Base-by-base conservation (phyloP, 1,140 invertebrate species). In the Antheraea mylitta region DNA sequence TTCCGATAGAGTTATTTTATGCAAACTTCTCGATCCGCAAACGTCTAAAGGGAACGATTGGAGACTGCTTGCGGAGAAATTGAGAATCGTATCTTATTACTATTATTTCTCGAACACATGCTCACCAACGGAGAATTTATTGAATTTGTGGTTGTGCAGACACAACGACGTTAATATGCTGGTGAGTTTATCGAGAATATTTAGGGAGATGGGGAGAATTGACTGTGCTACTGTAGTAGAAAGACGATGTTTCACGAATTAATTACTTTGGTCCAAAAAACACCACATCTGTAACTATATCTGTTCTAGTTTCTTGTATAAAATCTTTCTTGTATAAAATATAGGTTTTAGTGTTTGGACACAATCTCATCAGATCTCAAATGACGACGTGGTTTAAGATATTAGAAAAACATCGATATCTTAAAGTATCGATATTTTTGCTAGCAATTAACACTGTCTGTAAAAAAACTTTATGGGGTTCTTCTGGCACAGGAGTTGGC, bases 21-120 rank as follows among this genome's bases (percentile, higher is more conserved):
- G 98, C 85, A 95, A 96, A 74, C 96, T 97, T 80, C 91, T 99
- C 60, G 98, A 99, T 92, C 96, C 97, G 19, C 97, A 98, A 0
- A 97, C 97, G 73, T 93, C 95, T 0, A 95, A 97, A 74, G 97
- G 98, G 11, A 98, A 98, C 87, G 98, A 99, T 85, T 99, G 98
- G 98, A 94, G 98, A 75, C 95, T 98, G 94, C 92, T 99, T 67
- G 98, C 98, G 22, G 96, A 98, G 82, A 96, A 97, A 81, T 94
- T 99, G 37, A 96, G 96, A 85, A 96, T 98, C 60, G 96, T 98
- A 92, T 96, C 97, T 84, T 99, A 98, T 91, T 98, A 98, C 72
- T 98, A 98, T 90, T 99, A 97, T 92, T 99, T 99, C 89, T 98
- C 98, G 19, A 98, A 98, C 61, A 99, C 99, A 88, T 95, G 96